Evolutionary conservation across 2,888 invertebrate species (phyloP).

Genomic region (Bedellia somnulentella): DNA sequence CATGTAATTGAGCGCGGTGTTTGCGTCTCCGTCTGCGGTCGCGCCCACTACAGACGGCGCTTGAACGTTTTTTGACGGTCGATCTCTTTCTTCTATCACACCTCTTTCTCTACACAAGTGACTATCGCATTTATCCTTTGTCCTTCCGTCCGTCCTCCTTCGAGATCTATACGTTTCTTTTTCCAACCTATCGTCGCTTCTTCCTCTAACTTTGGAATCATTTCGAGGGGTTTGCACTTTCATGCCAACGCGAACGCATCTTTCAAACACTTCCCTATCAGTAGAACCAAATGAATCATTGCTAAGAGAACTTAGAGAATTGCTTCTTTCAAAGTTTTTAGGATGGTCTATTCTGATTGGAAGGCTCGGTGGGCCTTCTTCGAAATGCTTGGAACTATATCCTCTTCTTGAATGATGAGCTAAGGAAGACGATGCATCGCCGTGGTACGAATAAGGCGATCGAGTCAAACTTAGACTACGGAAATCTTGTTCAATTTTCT

Average conservation of each 20-base stretch:
- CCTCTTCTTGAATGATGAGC: slow-evolving; percentile 14
- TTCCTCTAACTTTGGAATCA: slow-evolving; percentile 16
- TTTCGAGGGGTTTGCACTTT: slow-evolving; percentile 21
- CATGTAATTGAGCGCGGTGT: slow-evolving; percentile 14
- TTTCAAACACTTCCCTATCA: slow-evolving; percentile 63
- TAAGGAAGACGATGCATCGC: slow-evolving; percentile 12
- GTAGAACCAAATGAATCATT: slow-evolving; percentile 43
- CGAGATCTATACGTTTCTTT: slow-evolving; percentile 12
- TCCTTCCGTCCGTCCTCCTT: slow-evolving; percentile 9
- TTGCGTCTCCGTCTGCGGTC: slow-evolving; percentile 43
- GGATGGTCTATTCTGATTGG: slow-evolving; percentile 21
- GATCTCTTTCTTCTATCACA: slow-evolving; percentile 25
- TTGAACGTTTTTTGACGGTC: slow-evolving; percentile 71
- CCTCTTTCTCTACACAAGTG: slow-evolving; percentile 25
- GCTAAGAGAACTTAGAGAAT: slow-evolving; percentile 36
- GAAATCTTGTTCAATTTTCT: slow-evolving; percentile 15
- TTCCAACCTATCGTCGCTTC: slow-evolving; percentile 24
- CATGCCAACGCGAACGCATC: slow-evolving; percentile 79
- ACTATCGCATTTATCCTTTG: slow-evolving; percentile 16
- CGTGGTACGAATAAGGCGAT: slow-evolving; percentile 18
- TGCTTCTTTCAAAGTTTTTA: slow-evolving; percentile 17
- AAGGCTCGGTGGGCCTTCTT: slow-evolving; percentile 23
- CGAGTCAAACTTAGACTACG: slow-evolving; percentile 11
- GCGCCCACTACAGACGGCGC: slow-evolving; percentile 72
- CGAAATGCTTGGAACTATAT: slow-evolving; percentile 12